These are phyloP conservation scores for Pseudachorutes palmiensis DNA, from an alignment of 1,140 invertebrate genomes.

Conservation along the genomic window DNA sequence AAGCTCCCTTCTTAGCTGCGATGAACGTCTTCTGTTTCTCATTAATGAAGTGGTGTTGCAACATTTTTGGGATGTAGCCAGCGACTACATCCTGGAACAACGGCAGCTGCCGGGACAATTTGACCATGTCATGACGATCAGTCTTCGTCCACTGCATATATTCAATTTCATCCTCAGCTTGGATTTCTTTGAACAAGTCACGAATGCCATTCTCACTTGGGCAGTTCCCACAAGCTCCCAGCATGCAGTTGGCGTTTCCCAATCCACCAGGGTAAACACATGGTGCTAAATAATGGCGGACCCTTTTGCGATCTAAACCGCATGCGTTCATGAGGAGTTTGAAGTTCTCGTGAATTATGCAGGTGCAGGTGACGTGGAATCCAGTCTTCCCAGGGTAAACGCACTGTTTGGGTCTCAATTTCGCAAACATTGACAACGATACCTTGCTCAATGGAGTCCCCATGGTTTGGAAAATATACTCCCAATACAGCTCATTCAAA, in stretches of 20 bases:
- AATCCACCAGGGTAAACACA: not conserved
- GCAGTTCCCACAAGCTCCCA: slow-evolving; percentile 3
- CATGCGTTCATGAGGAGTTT: slow-evolving; percentile 9
- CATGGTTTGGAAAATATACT: not conserved
- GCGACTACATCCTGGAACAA: not conserved
- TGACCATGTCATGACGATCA: not conserved
- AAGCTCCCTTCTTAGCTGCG: slow-evolving; percentile 19
- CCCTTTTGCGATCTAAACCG: not conserved
- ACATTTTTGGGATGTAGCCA: not conserved
- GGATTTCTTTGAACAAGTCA: not conserved
- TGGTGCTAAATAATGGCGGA: not conserved
- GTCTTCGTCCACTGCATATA: not conserved
- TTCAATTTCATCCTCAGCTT: not conserved
- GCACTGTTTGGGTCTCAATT: slow-evolving; percentile 11
- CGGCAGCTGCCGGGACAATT: not conserved
- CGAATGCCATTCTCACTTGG: not conserved
- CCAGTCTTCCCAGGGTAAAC: not conserved
- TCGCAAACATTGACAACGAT: not conserved
- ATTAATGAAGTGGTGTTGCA: slow-evolving; percentile 13
- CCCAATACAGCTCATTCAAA: not conserved
- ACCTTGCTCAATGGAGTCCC: not conserved
- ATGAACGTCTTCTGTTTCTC: slow-evolving; percentile 14
- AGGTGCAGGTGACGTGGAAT: slow-evolving; percentile 9
- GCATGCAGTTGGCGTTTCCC: not conserved
- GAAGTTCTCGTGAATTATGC: slow-evolving; percentile 20